Evolutionary conservation across 2,888 invertebrate species (phyloP), one percentile per base, ranked within the genome.

Genomic region (Epinotia nisella): DNA sequence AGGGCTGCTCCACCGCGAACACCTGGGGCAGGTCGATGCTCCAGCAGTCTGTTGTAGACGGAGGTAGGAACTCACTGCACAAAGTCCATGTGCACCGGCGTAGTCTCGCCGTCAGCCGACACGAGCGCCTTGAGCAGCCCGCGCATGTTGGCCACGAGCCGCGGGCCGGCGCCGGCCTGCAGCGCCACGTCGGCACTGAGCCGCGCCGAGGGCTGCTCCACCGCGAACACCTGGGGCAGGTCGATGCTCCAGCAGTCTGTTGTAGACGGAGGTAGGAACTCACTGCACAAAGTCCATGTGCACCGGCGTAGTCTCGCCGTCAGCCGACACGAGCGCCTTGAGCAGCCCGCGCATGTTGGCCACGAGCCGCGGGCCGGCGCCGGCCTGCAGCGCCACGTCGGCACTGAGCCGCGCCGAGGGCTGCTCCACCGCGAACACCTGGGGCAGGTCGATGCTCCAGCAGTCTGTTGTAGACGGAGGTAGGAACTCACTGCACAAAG

Each of bases 241-340:
- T 24, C 21, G 21, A 24, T 24, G 21, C 21, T 24, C 21, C 21
- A 24, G 21, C 2, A 24, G 21, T 24, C 21, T 24, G 21, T 24
- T 24, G 21, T 24, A 24, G 21, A 24, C 21, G 21, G 21, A 24
- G 2, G 21, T 24, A 24, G 21, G 21, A 17, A 94, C 95, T 94
- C 94, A 96, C 94, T 95, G 96, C 0, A 96, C 95, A 89, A 97
- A 98, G 85, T 97, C 96, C 82, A 98, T 94, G 82, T 97, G 96
- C 0, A 97, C 94, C 0, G 97, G 92, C 21, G 84, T 81, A n/a
- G 89, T 87, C 17, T 77, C 80, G 0, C 92, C 92, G 9, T 84
- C 84, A 0, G 83, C 76, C 0, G 87, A 82, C 1, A 90, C 86
- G 0, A 98, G 87, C 0, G 97, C 96, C 85, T 97, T 97, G 39